Percentiles rank a stretch among this genome's conserved stretches.
These are phyloP conservation scores for Lasioglossum albipes DNA, from an alignment of 1,140 invertebrate species.

Conservation along the genomic window DNA sequence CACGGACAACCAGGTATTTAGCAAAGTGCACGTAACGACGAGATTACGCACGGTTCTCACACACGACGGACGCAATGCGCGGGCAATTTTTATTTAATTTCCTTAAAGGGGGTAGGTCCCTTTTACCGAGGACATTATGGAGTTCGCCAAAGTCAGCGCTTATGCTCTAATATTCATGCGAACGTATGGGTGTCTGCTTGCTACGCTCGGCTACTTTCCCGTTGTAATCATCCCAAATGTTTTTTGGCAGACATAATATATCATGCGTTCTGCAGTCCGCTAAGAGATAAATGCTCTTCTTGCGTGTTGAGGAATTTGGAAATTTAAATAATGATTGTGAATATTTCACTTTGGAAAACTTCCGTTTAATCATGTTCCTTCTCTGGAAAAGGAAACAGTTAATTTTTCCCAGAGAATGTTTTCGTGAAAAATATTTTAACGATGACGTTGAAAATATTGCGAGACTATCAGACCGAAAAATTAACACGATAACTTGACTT, in stretches of 20 bases:
- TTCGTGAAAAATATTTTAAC: no score
- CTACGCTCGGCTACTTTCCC: no score
- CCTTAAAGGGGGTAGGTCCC: not conserved
- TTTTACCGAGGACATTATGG: not conserved
- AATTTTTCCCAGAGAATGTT: no score
- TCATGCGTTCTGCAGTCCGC: not conserved
- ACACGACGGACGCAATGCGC: not conserved
- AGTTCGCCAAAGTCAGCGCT: not conserved
- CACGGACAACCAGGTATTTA: conserved; percentile 45
- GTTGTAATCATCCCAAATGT: not conserved
- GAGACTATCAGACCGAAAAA: no score
- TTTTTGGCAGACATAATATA: not conserved
- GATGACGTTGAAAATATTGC: no score
- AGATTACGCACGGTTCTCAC: conserved; percentile 1
- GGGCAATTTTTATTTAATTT: not conserved
- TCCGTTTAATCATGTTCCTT: no score
- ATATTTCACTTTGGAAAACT: no score
- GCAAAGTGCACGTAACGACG: conserved; percentile 35
- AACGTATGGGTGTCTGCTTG: no score
- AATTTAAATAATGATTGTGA: no score
- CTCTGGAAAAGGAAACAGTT: no score
- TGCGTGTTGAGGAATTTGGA: no score
- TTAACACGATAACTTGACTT: no score
- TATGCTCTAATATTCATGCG: not conserved
- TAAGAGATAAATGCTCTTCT: not conserved